Conservation (phyloP, 2,888 invertebrate genomes). For the Abscondita cerata region DNA sequence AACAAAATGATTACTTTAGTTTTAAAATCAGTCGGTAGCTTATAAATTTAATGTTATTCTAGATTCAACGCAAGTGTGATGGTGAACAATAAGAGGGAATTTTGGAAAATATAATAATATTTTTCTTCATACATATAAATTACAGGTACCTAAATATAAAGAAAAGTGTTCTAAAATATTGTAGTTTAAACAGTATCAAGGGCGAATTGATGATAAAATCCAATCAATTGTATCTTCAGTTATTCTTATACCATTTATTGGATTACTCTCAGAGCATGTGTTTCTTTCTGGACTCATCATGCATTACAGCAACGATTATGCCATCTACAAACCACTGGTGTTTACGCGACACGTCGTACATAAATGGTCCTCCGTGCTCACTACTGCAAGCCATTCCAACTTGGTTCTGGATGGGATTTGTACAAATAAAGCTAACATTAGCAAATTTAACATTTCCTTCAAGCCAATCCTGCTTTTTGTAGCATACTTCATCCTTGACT, state of each 20-base stretch:
- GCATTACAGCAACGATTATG: slow-evolving; percentile 5
- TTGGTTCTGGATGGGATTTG: not conserved
- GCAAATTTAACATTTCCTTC: slow-evolving; percentile 1
- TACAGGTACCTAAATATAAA: too few relatives aligned
- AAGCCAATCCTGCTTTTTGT: not conserved
- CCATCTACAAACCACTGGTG: slow-evolving; percentile 13
- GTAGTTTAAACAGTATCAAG: too few relatives aligned
- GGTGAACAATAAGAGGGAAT: too few relatives aligned
- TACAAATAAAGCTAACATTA: slow-evolving; percentile 12
- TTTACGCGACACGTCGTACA: slow-evolving; percentile 5
- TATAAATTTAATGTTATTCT: too few relatives aligned
- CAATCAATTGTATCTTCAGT: slow-evolving; percentile 9
- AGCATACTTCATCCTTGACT: slow-evolving; percentile 1
- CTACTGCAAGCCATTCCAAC: not conserved
- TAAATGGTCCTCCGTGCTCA: slow-evolving; percentile 14
- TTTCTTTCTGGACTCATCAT: not conserved
- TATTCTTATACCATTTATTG: slow-evolving; percentile 1
- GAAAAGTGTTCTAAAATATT: too few relatives aligned
- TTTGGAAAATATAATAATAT: too few relatives aligned
- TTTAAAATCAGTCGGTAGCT: too few relatives aligned
- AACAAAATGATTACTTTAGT: too few relatives aligned
- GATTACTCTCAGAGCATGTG: not conserved
- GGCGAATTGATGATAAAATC: slow-evolving; percentile 7
- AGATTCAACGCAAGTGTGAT: too few relatives aligned
- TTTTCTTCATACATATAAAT: too few relatives aligned